Evolutionary conservation across 1,140 invertebrate genomes (phyloP), one percentile per base, ranked within the genome.

Genomic region (Bombus difficillimus): DNA sequence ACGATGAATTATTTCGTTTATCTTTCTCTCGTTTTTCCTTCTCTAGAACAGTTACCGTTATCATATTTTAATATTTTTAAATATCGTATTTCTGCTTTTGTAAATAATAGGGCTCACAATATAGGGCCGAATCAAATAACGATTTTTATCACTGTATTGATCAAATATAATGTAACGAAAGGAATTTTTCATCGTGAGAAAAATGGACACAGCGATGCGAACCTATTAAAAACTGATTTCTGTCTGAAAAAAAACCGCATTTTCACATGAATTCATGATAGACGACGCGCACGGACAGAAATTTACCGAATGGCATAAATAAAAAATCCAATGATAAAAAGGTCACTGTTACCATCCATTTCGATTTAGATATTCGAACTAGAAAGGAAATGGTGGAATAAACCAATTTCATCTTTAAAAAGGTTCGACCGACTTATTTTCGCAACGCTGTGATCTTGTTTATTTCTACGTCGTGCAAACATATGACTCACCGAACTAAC

Each of bases 401-500:
- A 28, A 76, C 13, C 25, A 39, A 59, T 76, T 59, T 57, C 53
- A n/a, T 15, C 6, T 62, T 73, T 37, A 41, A 53, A 66, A 64
- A 64, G 4, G n/a, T 32, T 6, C 28, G n/a, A 28, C 15, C 39
- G 32, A 66, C 22, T 75, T 66, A 47, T 37, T 39, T 68, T 66
- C 3, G 73, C 62, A 75, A 76, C n/a, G 3, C 5, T 12, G 15
- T 22, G 43, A 43, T 68, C 73, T 15, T 83, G 74, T 83, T 83
- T 83, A 59, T 59, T 69, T 32, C 13, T 28, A 78, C n/a, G 59
- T 71, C 53, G n/a, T 57, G 64, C 82, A 59, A 84, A 79, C 47
- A 47, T 41, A 57, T 78, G 75, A 84, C 53, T 84, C 82, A 84
- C 41, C 75, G 53, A 79, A 78, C n/a, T 34, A 53, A 79, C 75